Percentiles rank a stretch among this genome's conserved stretches.
Evolutionary conservation across 2,888 invertebrate species (phyloP).

Genomic region (Villa cingulata): DNA sequence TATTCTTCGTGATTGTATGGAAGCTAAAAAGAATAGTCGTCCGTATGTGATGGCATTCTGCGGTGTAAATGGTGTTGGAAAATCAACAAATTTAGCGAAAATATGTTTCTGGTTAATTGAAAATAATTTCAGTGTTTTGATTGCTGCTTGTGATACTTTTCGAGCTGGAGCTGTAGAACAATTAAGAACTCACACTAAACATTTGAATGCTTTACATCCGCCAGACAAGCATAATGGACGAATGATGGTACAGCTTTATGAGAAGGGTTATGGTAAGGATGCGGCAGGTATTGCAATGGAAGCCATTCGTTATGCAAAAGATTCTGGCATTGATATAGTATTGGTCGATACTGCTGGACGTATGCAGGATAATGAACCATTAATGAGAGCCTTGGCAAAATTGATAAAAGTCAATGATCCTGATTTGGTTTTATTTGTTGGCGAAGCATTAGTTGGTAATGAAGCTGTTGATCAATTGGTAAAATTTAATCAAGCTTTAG

Average conservation of each 20-base stretch:
- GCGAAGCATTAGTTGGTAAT: slow-evolving; percentile 98
- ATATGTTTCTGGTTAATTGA: slow-evolving; percentile 99
- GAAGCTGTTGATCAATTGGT: slow-evolving; percentile 98
- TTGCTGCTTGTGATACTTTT: slow-evolving; percentile 99
- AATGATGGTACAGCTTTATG: slow-evolving; percentile 86
- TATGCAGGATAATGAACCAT: slow-evolving; percentile 99
- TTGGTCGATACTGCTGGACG: slow-evolving; percentile 99
- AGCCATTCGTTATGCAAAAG: slow-evolving; percentile 80
- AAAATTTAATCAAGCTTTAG: slow-evolving; percentile 96
- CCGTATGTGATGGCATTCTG: slow-evolving; percentile 96
- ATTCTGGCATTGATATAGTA: slow-evolving; percentile 75
- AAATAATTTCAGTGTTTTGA: slow-evolving; percentile 87
- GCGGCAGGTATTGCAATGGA: slow-evolving; percentile 97
- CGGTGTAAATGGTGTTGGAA: slow-evolving; percentile 97
- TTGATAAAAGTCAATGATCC: slow-evolving; percentile 95
- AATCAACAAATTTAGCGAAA: slow-evolving; percentile 97
- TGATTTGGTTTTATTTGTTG: slow-evolving; percentile 96
- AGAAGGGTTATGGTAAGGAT: slow-evolving; percentile 97
- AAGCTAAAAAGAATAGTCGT: slow-evolving; percentile 66
- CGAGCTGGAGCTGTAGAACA: slow-evolving; percentile 98
- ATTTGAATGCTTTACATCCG: slow-evolving; percentile 89
- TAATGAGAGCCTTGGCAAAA: slow-evolving; percentile 96
- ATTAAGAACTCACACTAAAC: slow-evolving; percentile 83
- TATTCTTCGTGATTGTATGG: slow-evolving; percentile 88
- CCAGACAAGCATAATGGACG: slow-evolving; percentile 52